Conservation (phyloP, 2,888 invertebrate genomes). For the Dicranocentrus wangi region DNA sequence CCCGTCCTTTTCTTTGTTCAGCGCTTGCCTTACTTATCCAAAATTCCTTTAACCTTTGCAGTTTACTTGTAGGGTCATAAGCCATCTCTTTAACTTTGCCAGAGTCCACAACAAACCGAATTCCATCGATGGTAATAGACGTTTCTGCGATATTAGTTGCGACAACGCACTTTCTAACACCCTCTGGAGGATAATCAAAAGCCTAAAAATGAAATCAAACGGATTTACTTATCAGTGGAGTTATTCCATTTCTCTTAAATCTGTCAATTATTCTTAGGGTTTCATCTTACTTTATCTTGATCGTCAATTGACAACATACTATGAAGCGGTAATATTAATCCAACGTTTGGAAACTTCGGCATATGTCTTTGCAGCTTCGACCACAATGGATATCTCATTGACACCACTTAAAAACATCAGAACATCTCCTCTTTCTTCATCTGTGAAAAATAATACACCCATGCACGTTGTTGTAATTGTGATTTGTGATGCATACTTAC, state of each 20-base stretch:
- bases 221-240: neutral
- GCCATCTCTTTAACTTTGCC: slow-evolving; percentile 92
- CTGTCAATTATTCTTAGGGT: too few relatives aligned
- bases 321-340: slow-evolving; percentile 94
- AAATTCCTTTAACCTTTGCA: slow-evolving; percentile 87
- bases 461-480: too few relatives aligned
- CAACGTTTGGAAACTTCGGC: slow-evolving; percentile 85
- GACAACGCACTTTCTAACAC: slow-evolving; percentile 78
- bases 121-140: slow-evolving; percentile 81
- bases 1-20: slow-evolving; percentile 93
- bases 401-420: slow-evolving; percentile 96
- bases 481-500: too few relatives aligned
- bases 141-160: slow-evolving; percentile 80
- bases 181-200: slow-evolving; percentile 76
- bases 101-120: slow-evolving; percentile 92
- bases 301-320: slow-evolving; percentile 93
- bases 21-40: slow-evolving; percentile 92
- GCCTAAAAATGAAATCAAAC: slow-evolving; percentile 74
- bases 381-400: slow-evolving; percentile 90
- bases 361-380: slow-evolving; percentile 90
- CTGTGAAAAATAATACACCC: slow-evolving; percentile 75
- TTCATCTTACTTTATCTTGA: slow-evolving; percentile 88
- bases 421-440: slow-evolving; percentile 91
- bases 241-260: too few relatives aligned
- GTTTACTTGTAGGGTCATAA: slow-evolving; percentile 86